Evolutionary conservation across 2,797 vertebrate genomes (phyloP), one percentile per base, ranked within the genome.

Genomic region (Enteromius treurensis): DNA sequence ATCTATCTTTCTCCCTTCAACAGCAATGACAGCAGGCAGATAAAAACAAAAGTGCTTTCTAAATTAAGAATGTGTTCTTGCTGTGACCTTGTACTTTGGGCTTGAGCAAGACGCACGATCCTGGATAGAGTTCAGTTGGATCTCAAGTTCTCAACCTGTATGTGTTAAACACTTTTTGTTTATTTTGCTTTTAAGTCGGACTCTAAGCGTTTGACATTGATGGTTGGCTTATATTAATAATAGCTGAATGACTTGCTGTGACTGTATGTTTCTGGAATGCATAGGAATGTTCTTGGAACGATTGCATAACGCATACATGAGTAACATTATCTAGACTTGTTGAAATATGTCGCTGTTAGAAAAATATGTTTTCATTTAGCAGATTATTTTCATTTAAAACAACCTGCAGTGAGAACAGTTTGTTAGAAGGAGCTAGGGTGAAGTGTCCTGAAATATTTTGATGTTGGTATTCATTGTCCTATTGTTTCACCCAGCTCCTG

Each of bases 21-120:
- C 85, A 90, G 79, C 68, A 76, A 86, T 86, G 87, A 90, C 88
- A 87, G 86, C 76, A 85, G 70, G 62, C 82, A 37, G 94, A 94
- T 95, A 93, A 93, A 89, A 91, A 90, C 88, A 69, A 90, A 85
- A 89, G 90, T 84, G 81, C 81, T 32, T 67, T 78, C 92, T 93
- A 94, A 94, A 91, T 92, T 92, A 93, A 92, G 91, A 88, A 64
- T 71, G 67, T 89, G 82, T 78, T 47, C 21, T 88, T 87, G 62
- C 82, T 82, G 88, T 91, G 81, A 2, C 75, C 88, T 87, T 89
- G 87, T 86, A 87, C 85, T 34, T 65, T 84, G 85, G 58, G 86
- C 87, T 87, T 93, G 90, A 89, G 85, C 85, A 87, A 89, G 32
- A 79, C 29, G 10, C 37, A 40, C 23, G 55, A 67, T 55, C 49